Evolutionary conservation across 2,888 invertebrate species (phyloP), one percentile per base, ranked within the genome.

Genomic region (Rhogogaster chlorosoma): DNA sequence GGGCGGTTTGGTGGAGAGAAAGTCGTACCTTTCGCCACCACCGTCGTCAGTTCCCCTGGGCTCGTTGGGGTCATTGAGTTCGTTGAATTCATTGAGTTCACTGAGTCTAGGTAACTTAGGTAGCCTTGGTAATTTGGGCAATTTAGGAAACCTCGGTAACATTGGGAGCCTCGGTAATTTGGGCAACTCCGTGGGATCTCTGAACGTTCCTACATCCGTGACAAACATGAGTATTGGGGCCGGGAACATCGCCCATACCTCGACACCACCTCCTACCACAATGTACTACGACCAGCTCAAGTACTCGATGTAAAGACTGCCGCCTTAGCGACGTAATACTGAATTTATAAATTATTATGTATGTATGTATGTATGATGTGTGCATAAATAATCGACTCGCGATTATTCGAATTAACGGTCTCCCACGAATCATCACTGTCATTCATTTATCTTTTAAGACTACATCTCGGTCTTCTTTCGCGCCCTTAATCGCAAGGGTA

Each of bases 211-310:
- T 29, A 45, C 83, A 9, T 64, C 83, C 2, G 83, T 83, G 32
- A 67, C 83, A 32, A 83, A 70, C 83, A 70, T 70, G 83, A 83
- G 29, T 61, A 83, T 83, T n/a, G 83, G 83, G 9, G 32, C 49
- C 9, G 67, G 67, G 3, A 49, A 45, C 12, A 64, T 83, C 18
- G 64, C 67, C 45, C 83, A 83, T 42, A 86, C 91, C n/a, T 87
- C 92, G 26, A 85, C 90, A 22, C 86, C 86, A 12, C 88, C 92
- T 4, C 87, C 92, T 18, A 87, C 91, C 45, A 88, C 91, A 49
- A 90, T 92, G 90, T 93, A 92, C 85, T 92, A 92, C 87, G 93
- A 93, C 85, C 92, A 90, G 87, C 89, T 92, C 86, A 93, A 93
- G 87, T 93, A 92, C 88, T 87, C 88, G 70, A 91, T 93, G 90